Percentiles rank a stretch among this genome's conserved stretches.
These are phyloP conservation scores for Porites rus DNA, from an alignment of 92 coral and sea anemone species.

Conservation along the genomic window DNA sequence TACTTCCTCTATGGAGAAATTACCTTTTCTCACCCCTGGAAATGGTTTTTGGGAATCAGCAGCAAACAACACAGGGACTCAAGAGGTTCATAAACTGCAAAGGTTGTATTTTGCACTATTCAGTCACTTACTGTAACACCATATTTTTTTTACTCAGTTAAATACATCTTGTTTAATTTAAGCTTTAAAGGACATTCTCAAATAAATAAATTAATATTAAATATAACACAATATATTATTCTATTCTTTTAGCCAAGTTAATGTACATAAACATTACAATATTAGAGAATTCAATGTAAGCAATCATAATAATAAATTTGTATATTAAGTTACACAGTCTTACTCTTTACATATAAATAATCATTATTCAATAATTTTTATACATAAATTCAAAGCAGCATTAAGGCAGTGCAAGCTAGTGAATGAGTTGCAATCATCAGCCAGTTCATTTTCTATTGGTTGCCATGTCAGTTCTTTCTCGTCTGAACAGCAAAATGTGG, in stretches of 20 bases:
- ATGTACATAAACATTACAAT: not conserved
- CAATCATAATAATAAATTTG: not conserved
- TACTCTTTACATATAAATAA: not conserved
- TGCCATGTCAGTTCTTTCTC: conserved; percentile 40
- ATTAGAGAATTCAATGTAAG: too few species aligned
- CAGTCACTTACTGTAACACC: not conserved
- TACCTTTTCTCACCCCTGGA: too few species aligned
- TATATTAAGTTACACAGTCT: not conserved
- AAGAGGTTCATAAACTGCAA: too few species aligned
- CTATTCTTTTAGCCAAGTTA: not conserved
- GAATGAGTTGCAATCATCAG: not conserved
- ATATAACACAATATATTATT: not conserved
- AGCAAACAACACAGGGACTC: too few species aligned
- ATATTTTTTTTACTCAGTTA: not conserved
- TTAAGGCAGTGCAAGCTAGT: not conserved
- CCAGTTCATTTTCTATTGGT: not conserved
- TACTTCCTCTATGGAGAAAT: too few species aligned
- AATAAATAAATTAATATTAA: not conserved
- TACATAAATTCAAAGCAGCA: not conserved
- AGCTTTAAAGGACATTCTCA: not conserved
- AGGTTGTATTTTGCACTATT: too few species aligned
- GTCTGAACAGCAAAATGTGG: conserved; percentile 53
- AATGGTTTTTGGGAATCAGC: too few species aligned
- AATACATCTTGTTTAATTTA: not conserved
- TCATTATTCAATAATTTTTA: not conserved